Evolutionary conservation across 2,113 vertebrate genomes (phyloP).

Genomic region (Azemiops feae): DNA sequence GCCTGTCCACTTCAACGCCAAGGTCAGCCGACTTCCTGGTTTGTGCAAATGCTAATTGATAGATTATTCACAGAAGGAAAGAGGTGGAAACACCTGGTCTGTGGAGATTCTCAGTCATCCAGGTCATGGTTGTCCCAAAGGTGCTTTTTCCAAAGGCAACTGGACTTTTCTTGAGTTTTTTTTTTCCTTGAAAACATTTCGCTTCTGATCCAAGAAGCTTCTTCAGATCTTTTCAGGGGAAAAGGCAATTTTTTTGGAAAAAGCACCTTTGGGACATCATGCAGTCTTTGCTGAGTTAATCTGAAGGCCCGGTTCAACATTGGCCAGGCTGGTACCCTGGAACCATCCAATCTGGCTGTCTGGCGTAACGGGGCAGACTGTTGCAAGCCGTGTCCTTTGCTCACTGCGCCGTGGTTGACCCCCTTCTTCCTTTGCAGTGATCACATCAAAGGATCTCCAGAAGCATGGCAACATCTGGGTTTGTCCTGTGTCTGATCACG

Average conservation of each 20-base stretch:
- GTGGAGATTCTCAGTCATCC: background rate
- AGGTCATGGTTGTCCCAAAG: background rate
- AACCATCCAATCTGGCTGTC: background rate
- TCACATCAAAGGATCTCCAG: conserved; percentile 98
- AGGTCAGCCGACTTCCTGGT: no score
- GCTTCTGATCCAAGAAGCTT: background rate
- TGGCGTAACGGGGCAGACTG: background rate
- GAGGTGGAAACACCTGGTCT: background rate
- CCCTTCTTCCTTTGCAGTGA: conserved; percentile 75
- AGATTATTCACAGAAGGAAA: background rate
- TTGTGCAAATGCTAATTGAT: background rate
- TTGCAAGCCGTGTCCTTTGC: background rate
- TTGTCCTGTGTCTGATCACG: conserved; percentile 96
- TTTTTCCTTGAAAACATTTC: background rate
- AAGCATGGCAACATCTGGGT: conserved; percentile 99
- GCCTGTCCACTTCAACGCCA: no score
- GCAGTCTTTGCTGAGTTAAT: background rate
- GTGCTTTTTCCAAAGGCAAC: background rate
- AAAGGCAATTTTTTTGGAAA: background rate
- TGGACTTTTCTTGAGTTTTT: background rate
- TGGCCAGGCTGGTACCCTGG: background rate
- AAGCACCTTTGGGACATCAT: background rate
- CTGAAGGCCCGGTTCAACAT: background rate
- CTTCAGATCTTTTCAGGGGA: background rate
- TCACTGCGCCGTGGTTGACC: background rate